Evolutionary conservation across 2,797 vertebrate species (phyloP).

Genomic region (Enteromius thamalakanensis): DNA sequence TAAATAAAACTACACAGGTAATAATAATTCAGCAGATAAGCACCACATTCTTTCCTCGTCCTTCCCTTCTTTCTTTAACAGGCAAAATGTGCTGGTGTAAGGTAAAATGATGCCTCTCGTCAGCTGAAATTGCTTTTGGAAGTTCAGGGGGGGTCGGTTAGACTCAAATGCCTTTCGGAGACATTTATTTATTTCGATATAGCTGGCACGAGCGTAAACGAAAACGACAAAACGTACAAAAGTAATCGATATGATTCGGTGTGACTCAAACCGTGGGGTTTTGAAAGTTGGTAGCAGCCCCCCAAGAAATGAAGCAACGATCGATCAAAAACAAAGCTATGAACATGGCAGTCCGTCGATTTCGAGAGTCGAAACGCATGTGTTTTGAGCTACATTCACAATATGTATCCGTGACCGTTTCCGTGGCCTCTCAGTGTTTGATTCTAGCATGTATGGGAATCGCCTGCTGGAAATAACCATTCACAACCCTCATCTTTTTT

Average conservation of each 20-base stretch:
- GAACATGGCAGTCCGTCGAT: constrained; percentile 49
- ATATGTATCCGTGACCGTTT: neutral
- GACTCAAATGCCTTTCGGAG: constrained; percentile 24
- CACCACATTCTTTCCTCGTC: constrained; percentile 40
- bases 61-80: constrained; percentile 37
- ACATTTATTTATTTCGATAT: neutral
- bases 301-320: neutral
- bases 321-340: constrained; percentile 5
- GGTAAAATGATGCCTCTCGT: constrained; percentile 36
- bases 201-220: neutral
- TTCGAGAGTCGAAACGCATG: neutral
- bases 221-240: neutral
- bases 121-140: constrained; percentile 37
- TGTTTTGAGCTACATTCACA: constrained; percentile 25
- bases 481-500: constrained; percentile 36
- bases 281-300: constrained; percentile 33
- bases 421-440: neutral
- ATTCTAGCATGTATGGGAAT: constrained; percentile 27
- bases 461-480: constrained; percentile 32
- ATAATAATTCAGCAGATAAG: constrained; percentile 48
- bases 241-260: neutral
- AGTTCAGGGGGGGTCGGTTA: constrained; percentile 19
- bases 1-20: constrained; percentile 20
- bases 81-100: constrained; percentile 56
- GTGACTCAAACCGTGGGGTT: constrained; percentile 20